phyloP scores from a whole-genome alignment of 2,113 vertebrate genomes.

The Lynx canadensis region DNA sequence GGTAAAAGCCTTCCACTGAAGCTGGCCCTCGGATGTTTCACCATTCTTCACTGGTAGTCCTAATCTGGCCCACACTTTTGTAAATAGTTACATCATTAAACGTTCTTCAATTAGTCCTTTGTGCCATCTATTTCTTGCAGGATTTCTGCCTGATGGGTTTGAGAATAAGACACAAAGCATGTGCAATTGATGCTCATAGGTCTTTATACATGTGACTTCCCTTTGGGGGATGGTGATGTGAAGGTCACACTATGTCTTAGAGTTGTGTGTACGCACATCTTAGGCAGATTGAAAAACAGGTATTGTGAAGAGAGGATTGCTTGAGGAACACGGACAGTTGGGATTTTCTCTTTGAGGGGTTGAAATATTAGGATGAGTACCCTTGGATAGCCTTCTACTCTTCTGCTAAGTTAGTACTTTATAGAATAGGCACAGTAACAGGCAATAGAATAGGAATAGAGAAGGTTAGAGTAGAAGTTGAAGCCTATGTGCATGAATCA shows the following conservation, averaged over 20 bases:
- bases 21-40: not conserved
- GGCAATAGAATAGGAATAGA: not conserved
- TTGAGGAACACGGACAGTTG: not conserved
- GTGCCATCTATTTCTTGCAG: not conserved
- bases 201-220: not conserved
- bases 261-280: not conserved
- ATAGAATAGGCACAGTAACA: not conserved
- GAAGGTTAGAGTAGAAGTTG: not conserved
- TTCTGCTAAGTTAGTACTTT: not conserved
- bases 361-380: not conserved
- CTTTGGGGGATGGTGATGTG: not conserved
- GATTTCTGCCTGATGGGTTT: not conserved
- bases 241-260: not conserved
- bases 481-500: not conserved
- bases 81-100: not conserved
- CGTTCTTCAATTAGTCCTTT: not conserved
- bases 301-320: not conserved
- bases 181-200: not conserved
- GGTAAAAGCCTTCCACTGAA: not conserved
- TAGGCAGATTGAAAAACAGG: not conserved
- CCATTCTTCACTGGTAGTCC: not conserved
- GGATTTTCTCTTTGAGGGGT: not conserved
- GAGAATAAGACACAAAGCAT: not conserved
- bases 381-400: not conserved
- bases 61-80: not conserved